These are phyloP conservation scores for Prosapia bicincta DNA, from an alignment of 2,888 invertebrate species.

Conservation along the genomic window DNA sequence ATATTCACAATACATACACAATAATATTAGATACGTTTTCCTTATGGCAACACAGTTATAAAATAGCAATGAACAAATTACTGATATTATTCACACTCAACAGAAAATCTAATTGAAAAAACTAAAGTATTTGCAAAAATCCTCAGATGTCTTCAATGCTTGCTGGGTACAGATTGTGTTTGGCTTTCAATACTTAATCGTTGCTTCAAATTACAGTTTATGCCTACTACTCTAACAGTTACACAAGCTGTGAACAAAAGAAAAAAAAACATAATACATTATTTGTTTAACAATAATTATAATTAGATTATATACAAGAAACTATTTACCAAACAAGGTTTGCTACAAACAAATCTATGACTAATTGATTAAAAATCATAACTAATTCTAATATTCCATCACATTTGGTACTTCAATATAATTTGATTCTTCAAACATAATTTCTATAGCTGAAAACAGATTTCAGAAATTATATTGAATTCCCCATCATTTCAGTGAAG, in stretches of 20 bases:
- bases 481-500: too few species aligned
- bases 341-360: too few species aligned
- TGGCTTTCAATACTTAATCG: constrained; percentile 42
- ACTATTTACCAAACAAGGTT: too few species aligned
- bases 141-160: constrained; percentile 89
- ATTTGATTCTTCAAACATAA: too few species aligned
- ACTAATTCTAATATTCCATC: too few species aligned
- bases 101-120: constrained; percentile 29
- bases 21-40: neutral
- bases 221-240: constrained; percentile 55
- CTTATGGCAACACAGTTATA: neutral
- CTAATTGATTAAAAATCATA: too few species aligned
- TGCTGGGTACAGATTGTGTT: constrained; percentile 69
- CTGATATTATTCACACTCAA: constrained; percentile 16
- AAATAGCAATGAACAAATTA: neutral
- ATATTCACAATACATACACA: constrained; percentile 2
- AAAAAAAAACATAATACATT: too few species aligned
- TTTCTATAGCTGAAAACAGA: too few species aligned
- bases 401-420: too few species aligned
- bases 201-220: constrained; percentile 50
- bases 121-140: constrained; percentile 50
- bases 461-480: too few species aligned
- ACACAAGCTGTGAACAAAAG: constrained; percentile 61
- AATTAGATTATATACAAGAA: too few species aligned
- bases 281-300: too few species aligned